Evolutionary conservation across 2,113 vertebrate species (phyloP).

Genomic region (Pseudopipra pipra): DNA sequence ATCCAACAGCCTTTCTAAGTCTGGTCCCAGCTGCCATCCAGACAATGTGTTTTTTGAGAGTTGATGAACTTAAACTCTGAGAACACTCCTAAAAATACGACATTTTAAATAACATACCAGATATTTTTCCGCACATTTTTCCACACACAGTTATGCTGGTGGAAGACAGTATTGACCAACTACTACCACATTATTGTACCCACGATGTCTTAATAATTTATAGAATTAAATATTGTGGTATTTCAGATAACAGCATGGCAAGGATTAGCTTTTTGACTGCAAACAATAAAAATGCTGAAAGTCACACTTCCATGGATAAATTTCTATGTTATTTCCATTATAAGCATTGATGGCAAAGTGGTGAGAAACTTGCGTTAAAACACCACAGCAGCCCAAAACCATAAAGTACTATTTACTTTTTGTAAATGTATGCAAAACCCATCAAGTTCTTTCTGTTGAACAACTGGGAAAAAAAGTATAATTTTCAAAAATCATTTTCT

Average conservation of each 20-base stretch:
- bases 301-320: background rate
- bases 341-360: background rate
- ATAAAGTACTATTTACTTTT: background rate
- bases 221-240: background rate
- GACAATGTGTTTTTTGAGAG: background rate
- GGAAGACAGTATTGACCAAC: background rate
- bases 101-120: background rate
- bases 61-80: background rate
- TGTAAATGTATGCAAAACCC: background rate
- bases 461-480: background rate
- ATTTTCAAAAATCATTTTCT: background rate
- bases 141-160: background rate
- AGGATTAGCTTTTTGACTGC: background rate
- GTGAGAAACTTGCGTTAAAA: background rate
- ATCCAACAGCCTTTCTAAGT: background rate
- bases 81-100: background rate
- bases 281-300: background rate
- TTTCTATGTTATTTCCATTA: background rate
- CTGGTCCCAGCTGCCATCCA: background rate
- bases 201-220: background rate
- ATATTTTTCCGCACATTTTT: conserved; percentile 1
- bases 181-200: background rate
- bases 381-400: background rate
- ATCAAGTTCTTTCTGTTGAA: background rate
- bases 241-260: background rate